phyloP scores from a whole-genome alignment of 2,888 invertebrate genomes.

The Nomada fabriciana region DNA sequence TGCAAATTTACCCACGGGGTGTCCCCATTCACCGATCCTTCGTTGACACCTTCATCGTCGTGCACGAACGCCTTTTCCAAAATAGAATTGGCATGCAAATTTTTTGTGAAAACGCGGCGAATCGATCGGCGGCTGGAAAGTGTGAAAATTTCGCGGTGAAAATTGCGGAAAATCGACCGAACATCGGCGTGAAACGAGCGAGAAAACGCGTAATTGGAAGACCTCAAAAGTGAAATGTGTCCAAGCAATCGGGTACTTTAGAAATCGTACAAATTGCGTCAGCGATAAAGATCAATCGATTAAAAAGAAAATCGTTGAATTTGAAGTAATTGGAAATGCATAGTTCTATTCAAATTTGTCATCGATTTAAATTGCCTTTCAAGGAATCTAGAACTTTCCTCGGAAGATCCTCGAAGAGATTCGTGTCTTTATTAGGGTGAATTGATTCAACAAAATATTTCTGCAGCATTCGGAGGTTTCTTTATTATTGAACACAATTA shows the following conservation, averaged over 20 bases:
- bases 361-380: neutral
- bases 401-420: too few relatives aligned
- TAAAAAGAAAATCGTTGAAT: too few relatives aligned
- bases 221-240: neutral
- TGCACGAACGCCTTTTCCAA: slow-evolving; percentile 18
- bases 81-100: slow-evolving; percentile 17
- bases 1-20: slow-evolving; percentile 59
- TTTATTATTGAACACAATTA: neutral
- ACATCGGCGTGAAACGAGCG: neutral
- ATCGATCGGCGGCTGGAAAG: slow-evolving; percentile 18
- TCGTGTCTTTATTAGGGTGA: too few relatives aligned
- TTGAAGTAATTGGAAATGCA: too few relatives aligned
- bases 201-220: neutral
- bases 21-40: slow-evolving; percentile 30
- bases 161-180: slow-evolving; percentile 5
- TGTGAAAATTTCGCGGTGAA: neutral
- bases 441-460: neutral
- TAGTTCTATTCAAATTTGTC: too few relatives aligned
- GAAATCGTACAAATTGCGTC: neutral
- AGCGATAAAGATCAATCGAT: too few relatives aligned
- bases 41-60: slow-evolving; percentile 17
- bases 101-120: slow-evolving; percentile 11
- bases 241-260: neutral
- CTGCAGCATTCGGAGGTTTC: neutral
- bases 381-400: neutral